Evolutionary conservation across 2,113 vertebrate genomes (phyloP).

Genomic region (Dipodomys spectabilis): DNA sequence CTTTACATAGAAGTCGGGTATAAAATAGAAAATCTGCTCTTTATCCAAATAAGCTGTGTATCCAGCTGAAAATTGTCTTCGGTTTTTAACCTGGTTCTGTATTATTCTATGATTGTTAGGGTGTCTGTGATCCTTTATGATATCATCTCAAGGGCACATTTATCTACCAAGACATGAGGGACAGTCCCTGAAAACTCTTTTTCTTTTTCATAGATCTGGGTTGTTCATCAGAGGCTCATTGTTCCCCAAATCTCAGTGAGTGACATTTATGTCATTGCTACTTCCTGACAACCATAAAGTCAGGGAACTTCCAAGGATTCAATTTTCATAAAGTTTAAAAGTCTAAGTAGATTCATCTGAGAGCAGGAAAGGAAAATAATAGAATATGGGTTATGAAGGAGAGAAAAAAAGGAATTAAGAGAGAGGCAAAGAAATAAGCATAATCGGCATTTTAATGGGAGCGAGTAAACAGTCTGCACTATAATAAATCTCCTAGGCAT

Average conservation of each 20-base stretch:
- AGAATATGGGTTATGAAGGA: slow-evolving; percentile 31
- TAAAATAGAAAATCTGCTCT: slow-evolving; percentile 13
- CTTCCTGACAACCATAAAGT: background rate
- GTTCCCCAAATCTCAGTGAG: slow-evolving; percentile 17
- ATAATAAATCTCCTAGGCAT: slow-evolving; percentile 85
- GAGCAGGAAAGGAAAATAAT: slow-evolving; percentile 56
- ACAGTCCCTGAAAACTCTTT: background rate
- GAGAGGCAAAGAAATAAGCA: slow-evolving; percentile 63
- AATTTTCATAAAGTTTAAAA: slow-evolving; percentile 58
- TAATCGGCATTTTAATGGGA: slow-evolving; percentile 83
- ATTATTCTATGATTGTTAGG: background rate
- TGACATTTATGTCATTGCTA: background rate
- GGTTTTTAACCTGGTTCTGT: background rate
- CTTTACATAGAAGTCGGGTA: slow-evolving; percentile 35
- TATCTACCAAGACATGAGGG: background rate
- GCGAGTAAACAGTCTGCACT: slow-evolving; percentile 82
- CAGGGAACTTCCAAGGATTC: slow-evolving; percentile 40
- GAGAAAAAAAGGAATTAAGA: background rate
- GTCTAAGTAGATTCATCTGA: slow-evolving; percentile 47
- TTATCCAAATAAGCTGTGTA: slow-evolving; percentile 29
- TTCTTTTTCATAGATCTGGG: background rate
- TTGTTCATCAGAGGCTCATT: background rate
- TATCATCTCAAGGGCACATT: background rate
- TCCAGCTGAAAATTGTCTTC: slow-evolving; percentile 42
- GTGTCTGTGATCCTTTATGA: background rate